Evolutionary conservation across 1,140 invertebrate genomes (phyloP).

Genomic region (Trachymyrmex cornetzi): DNA sequence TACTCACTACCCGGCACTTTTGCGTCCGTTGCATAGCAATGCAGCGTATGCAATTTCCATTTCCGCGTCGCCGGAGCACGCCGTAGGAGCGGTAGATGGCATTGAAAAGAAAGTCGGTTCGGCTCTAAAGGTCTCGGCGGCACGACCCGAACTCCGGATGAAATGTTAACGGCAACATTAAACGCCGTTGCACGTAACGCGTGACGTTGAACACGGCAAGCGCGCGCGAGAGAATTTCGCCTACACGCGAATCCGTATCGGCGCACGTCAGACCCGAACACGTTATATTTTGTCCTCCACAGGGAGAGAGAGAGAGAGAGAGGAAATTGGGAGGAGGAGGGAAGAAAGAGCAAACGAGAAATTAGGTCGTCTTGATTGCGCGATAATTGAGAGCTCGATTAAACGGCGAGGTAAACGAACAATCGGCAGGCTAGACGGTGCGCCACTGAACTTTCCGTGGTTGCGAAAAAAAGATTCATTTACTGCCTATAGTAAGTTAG

Average conservation of each 20-base stretch:
- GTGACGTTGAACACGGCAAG: slow-evolving; percentile 41
- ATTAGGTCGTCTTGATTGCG: slow-evolving; percentile 64
- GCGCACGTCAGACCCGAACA: slow-evolving; percentile 46
- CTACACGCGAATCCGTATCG: slow-evolving; percentile 53
- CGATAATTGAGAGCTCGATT: slow-evolving; percentile 62
- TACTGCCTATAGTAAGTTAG: background rate
- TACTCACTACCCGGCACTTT: background rate
- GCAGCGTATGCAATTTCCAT: slow-evolving; percentile 54
- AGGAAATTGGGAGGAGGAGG: no score
- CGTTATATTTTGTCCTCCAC: slow-evolving; percentile 57
- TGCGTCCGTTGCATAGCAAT: slow-evolving; percentile 19
- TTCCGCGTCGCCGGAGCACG: slow-evolving; percentile 30
- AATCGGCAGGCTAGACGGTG: slow-evolving; percentile 48
- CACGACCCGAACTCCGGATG: slow-evolving; percentile 45
- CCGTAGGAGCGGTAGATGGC: slow-evolving; percentile 37
- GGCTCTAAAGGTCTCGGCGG: slow-evolving; percentile 60
- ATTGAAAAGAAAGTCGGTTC: slow-evolving; percentile 58
- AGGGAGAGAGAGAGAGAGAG: no score
- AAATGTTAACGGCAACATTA: slow-evolving; percentile 63
- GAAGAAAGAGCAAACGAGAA: slow-evolving; percentile 44
- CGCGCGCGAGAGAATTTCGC: slow-evolving; percentile 55
- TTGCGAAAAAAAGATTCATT: background rate
- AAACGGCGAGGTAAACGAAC: slow-evolving; percentile 55
- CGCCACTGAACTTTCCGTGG: slow-evolving; percentile 4
- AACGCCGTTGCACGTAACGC: slow-evolving; percentile 59